Base-by-base conservation (phyloP, 2,113 vertebrate species). In the Gambusia holbrooki region DNA sequence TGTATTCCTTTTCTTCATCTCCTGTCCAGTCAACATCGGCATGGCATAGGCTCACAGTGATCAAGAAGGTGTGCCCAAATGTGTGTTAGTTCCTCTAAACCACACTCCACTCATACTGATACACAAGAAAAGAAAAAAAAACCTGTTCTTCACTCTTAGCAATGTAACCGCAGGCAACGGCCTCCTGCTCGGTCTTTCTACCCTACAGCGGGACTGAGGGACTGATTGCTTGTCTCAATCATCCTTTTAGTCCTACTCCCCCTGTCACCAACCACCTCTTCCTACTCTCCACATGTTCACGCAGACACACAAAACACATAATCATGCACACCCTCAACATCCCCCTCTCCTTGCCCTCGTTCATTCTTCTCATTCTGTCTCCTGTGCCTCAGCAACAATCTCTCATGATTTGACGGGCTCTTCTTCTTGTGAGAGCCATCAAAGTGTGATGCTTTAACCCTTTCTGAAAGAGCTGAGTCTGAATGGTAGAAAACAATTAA, bases 221-320 rank as follows among this genome's bases (percentile, higher is more conserved):
- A 69, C 90, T 93, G 92, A 93, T 91, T 92, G 90, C 91, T 89
- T 82, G 90, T 90, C 92, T 93, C 90, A 87, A 92, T 92, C 91
- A 93, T 90, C 85, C 87, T 82, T 85, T 81, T 83, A 70, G 32
- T 67, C 76, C 72, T 28, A 28, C 19, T 45, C 29, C 61, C 10
- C 65, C 65, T 35, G 13, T 29, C 65, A 19, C 61, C 61, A 60
- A 13, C 48, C 54, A 11, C 11, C 71, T 63, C 83, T 54, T 5
- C 13, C 51, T 45, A 62, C 69, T 58, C 27, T 32, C 68, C 51
- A 67, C 73, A 60, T 37, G 32, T 12, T 66, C 66, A 51, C 70
- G 35, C 14, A 69, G 33, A 76, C 45, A 74, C 72, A 81, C 68
- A 27, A 66, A 33, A 66, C 75, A 77, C 80, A 74, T 12, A 73